These are phyloP conservation scores for Thera obeliscata DNA, from an alignment of 2,888 invertebrate genomes.

Conservation along the genomic window DNA sequence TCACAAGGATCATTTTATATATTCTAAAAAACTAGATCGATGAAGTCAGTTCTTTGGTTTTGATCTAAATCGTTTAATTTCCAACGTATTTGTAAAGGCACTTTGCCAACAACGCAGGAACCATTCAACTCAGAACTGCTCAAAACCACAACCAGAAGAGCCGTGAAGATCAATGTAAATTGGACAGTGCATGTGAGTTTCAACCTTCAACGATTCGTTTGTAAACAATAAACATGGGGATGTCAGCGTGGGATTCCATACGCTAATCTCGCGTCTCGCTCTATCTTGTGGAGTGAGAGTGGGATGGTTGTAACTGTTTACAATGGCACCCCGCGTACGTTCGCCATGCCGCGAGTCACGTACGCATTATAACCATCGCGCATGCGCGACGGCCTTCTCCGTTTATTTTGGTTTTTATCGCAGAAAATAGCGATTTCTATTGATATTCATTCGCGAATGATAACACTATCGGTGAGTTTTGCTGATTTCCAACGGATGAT, in stretches of 20 bases:
- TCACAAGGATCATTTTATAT: too few relatives aligned
- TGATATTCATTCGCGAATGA: constrained; percentile 87
- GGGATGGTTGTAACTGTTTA: constrained; percentile 58
- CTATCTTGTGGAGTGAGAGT: constrained; percentile 20
- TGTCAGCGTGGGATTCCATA: constrained; percentile 61
- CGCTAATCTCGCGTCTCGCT: constrained; percentile 27
- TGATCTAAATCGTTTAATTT: constrained; percentile 23
- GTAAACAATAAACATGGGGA: constrained; percentile 69
- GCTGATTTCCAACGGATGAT: constrained; percentile 22
- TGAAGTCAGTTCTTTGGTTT: neutral
- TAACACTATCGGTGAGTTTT: constrained; percentile 44
- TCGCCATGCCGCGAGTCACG: constrained; percentile 78
- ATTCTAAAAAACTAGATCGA: too few relatives aligned
- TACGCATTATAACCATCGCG: constrained; percentile 69
- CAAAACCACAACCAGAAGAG: constrained; percentile 18
- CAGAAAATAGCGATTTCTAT: constrained; percentile 54
- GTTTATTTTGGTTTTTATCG: constrained; percentile 72
- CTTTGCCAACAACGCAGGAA: constrained; percentile 19
- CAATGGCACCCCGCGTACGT: constrained; percentile 49
- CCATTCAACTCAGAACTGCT: constrained; percentile 28
- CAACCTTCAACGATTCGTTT: constrained; percentile 48
- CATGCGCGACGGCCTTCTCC: constrained; percentile 61
- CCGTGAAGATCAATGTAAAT: constrained; percentile 38
- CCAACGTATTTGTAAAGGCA: constrained; percentile 21
- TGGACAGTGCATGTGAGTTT: constrained; percentile 39